A percentile compares a stretch with the other conserved stretches of the same genome.
Evolutionary conservation across 1,140 invertebrate genomes (phyloP).

Genomic region (Spodoptera litura): DNA sequence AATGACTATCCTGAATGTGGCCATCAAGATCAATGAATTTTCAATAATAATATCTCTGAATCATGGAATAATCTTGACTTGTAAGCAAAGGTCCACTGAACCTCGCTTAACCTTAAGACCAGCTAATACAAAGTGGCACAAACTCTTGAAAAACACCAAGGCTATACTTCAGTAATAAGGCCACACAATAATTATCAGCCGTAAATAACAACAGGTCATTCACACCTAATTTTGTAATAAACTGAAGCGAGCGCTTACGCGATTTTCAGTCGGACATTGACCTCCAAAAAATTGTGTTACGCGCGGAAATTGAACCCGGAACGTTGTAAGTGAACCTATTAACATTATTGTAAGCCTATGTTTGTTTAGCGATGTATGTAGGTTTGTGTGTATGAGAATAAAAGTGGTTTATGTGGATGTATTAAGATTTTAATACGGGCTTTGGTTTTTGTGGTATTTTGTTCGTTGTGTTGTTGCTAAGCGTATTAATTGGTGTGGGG

Average conservation of each 20-base stretch:
- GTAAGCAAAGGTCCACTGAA: no score
- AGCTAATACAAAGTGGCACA: no score
- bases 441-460: not conserved
- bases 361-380: constrained; percentile 9
- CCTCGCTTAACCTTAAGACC: no score
- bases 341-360: constrained; percentile 56
- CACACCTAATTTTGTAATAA: constrained; percentile 46
- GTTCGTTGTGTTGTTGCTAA: no score
- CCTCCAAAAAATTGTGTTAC: constrained; percentile 65
- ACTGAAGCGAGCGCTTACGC: constrained; percentile 42
- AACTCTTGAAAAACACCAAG: no score
- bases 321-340: constrained; percentile 60
- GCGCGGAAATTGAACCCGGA: constrained; percentile 76
- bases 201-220: constrained; percentile 22
- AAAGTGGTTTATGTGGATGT: not conserved
- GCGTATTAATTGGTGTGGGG: no score
- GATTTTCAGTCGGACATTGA: constrained; percentile 65
- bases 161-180: no score
- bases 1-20: no score
- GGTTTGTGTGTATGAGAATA: constrained; percentile 29
- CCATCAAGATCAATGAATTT: no score
- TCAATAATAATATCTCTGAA: no score
- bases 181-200: not conserved
- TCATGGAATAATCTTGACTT: no score
- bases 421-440: not conserved